Percentiles rank a stretch among this genome's conserved stretches.
phyloP scores from a whole-genome alignment of 2,113 vertebrate species.

The Psephotus haematonotus region DNA sequence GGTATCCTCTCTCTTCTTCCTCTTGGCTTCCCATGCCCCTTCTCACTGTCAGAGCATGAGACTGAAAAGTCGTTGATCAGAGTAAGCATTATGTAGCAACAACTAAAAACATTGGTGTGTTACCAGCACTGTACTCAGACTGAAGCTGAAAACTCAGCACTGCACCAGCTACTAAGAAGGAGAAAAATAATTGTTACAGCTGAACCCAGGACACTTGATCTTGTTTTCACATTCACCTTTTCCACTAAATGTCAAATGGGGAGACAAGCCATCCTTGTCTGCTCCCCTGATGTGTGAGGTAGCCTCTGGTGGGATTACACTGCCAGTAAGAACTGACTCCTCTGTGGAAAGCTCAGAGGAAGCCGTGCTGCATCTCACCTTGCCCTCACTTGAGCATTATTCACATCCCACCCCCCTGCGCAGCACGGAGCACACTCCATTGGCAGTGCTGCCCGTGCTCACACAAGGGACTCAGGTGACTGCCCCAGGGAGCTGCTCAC shows the following conservation, averaged over 20 bases:
- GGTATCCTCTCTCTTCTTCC: not conserved
- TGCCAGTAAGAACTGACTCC: not conserved
- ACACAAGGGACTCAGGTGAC: accelerated
- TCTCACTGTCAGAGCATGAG: not conserved
- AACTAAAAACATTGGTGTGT: not conserved
- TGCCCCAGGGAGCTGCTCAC: not conserved
- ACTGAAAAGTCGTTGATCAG: not conserved
- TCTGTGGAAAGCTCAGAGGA: not conserved
- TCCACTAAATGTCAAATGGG: accelerated
- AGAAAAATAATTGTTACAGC: not conserved
- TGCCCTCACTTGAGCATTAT: not conserved
- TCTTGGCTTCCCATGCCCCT: not conserved
- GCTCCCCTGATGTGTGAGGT: accelerated
- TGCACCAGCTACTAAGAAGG: not conserved
- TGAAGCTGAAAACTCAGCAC: not conserved
- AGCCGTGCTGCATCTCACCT: not conserved
- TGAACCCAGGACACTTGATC: not conserved
- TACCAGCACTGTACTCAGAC: not conserved
- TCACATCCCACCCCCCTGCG: not conserved
- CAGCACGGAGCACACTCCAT: not conserved
- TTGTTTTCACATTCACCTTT: not conserved
- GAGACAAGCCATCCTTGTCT: not conserved
- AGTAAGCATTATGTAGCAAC: not conserved
- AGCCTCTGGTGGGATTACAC: not conserved
- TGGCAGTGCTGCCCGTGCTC: not conserved